Evolutionary conservation across 1,140 invertebrate species (phyloP), one percentile per base, ranked within the genome.

Genomic region (Trigoniulus corallinus): DNA sequence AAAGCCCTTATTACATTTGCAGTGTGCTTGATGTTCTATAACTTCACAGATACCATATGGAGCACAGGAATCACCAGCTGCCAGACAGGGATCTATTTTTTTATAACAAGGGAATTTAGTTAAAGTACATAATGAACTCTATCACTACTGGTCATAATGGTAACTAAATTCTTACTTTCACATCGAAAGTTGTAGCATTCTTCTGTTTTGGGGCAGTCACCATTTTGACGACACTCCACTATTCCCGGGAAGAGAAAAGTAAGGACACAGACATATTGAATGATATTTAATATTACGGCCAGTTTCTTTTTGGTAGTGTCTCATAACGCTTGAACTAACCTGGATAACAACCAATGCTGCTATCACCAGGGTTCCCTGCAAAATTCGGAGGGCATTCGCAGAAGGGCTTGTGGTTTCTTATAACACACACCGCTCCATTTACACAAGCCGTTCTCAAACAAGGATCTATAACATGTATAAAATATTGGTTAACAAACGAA

Each of bases 111-210:
- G 12, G 18, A 39, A 39, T 13, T 39, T 39, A 12, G 12, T 39
- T 12, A 12, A 12, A 39, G 37, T 39, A 18, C 37, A 39, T 39
- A 12, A 39, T 39, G 12, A n/a, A n/a, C n/a, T n/a, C n/a, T n/a
- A n/a, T n/a, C n/a, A n/a, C n/a, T n/a, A n/a, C 18, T 18, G 18
- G 18, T 39, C 18, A 39, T 39, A 39, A 13, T 39, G 12, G 12
- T 13, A 39, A 44, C 18, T 10, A 20, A 20, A 7, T 24, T 10
- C 42, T 44, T 44, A 58, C 61, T 61, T 55, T 60, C 57, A 56
- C 60, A 62, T 15, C 54, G 49, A 46, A 59, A 62, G 27, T 62
- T 59, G 20, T 56, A 48, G 45, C 60, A 62, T 40, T 61, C 59
- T 22, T 54, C 39, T 41, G 56, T 55, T 42, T 45, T 48, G 22